Conservation (phyloP, 1,140 invertebrate species). For the Lepidotrigona ventralis region DNA sequence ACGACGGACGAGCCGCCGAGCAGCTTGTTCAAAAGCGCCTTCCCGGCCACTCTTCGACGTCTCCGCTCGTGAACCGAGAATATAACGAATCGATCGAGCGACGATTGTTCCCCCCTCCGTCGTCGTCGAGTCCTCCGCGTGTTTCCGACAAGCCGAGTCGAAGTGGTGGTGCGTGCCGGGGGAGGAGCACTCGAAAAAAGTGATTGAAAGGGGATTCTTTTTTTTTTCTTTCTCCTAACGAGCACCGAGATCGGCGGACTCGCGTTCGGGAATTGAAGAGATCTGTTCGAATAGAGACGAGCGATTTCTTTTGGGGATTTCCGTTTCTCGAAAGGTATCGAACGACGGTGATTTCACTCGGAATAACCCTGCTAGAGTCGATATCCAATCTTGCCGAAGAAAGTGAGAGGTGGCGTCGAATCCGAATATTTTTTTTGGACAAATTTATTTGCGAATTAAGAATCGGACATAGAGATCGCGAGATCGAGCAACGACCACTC, state of each 20-base stretch:
- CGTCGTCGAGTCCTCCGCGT: too few species aligned
- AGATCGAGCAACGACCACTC: neutral
- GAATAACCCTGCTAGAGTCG: too few species aligned
- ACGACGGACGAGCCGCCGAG: neutral
- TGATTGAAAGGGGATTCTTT: neutral
- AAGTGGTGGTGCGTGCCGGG: neutral
- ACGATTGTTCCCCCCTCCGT: neutral
- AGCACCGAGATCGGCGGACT: neutral
- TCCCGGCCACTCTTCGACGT: neutral
- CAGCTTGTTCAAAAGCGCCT: too few species aligned
- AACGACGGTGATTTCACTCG: too few species aligned
- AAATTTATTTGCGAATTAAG: neutral
- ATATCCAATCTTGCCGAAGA: neutral
- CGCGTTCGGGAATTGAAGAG: neutral
- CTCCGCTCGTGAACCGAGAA: neutral
- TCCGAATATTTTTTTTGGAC: conserved; percentile 14
- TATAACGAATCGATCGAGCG: conserved; percentile 18
- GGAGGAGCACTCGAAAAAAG: too few species aligned
- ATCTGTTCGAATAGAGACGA: neutral
- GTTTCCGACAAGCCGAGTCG: neutral
- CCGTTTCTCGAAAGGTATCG: neutral
- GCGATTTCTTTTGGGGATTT: too few species aligned
- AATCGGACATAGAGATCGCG: neutral
- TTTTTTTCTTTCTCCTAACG: conserved; percentile 4
- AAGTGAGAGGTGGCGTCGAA: neutral